Base-by-base conservation (phyloP, 2,113 vertebrate genomes). In the Apteryx mantelli region DNA sequence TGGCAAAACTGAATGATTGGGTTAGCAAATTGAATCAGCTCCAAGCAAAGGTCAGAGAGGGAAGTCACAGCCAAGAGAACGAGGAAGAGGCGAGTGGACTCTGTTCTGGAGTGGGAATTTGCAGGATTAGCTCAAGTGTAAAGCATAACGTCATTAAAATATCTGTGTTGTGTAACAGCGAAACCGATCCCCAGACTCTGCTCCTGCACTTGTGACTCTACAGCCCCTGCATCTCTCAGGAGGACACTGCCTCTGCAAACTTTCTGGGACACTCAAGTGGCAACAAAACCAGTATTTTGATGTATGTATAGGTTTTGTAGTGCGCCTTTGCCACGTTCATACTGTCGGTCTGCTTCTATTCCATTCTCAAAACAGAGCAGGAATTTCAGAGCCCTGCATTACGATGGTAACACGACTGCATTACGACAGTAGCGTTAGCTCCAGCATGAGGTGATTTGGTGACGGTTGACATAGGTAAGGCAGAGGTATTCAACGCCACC, bases 11-110 rank as follows among this genome's bases (percentile, higher is more conserved):
- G 78, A 82, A 68, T 91, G 34, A 58, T 24, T 63, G 22, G 34
- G 34, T 95, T 89, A 60, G 55, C 77, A 94, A 84, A 96, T 20
- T 91, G 61, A 75, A 84, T 71, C 70, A 85, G 46, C 26, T 70
- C 46, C 52, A 71, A 93, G 56, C 5, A 40, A 85, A 93, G 77
- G 60, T 74, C 87, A 78, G 60, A 48, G 69, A 48, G 50, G 30
- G 55, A 91, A 86, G 69, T 32, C 2, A 2, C 48, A 86, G 80
- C 28, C 80, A 68, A 76, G 46, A 65, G 40, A 38, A 0, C 4
- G 50, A 88, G 15, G 10, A 55, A 76, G 55, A 73, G 53, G 80
- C 73, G 68, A 76, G 91, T 73, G 44, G 28, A 74, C 10, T 60
- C 20, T 12, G 11, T 42, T 42, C 55, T 52, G 30, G 36, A 68